Percentiles rank a stretch among this genome's conserved stretches.
Conservation (phyloP, 2,797 vertebrate genomes). For the Aeoliscus strigatus region DNA sequence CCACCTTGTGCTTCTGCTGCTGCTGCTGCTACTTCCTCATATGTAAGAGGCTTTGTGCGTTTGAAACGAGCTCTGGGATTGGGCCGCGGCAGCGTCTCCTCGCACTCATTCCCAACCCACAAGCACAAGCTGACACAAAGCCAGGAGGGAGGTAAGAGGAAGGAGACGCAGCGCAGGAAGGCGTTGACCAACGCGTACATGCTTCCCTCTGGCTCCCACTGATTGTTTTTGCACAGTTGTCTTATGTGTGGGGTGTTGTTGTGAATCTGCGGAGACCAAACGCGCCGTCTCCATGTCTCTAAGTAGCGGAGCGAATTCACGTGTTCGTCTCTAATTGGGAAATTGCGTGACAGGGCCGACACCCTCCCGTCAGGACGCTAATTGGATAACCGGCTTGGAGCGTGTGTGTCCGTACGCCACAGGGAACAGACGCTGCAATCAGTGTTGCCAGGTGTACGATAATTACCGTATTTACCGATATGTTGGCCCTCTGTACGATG, state of each 20-base stretch:
- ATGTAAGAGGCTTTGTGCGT: conserved; percentile 76
- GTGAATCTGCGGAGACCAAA: conserved; percentile 16
- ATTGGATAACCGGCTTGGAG: conserved; percentile 70
- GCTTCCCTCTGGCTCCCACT: conserved; percentile 9
- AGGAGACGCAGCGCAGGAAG: conserved; percentile 73
- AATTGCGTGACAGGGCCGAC: conserved; percentile 32
- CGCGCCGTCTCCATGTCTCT: conserved; percentile 13
- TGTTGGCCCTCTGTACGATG: too few relatives aligned
- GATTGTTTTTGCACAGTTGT: not conserved
- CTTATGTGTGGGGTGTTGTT: not conserved
- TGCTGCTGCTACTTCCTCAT: conserved; percentile 75
- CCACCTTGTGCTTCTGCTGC: conserved; percentile 52
- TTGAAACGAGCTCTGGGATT: conserved; percentile 77
- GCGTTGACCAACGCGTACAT: conserved; percentile 75
- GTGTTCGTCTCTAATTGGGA: conserved; percentile 60
- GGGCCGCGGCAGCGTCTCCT: conserved; percentile 66
- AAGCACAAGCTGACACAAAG: conserved; percentile 70
- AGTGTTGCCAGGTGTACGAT: too few relatives aligned
- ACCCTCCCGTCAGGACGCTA: conserved; percentile 43
- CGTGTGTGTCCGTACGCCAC: conserved; percentile 1
- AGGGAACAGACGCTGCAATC: not conserved
- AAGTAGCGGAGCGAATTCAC: conserved; percentile 57
- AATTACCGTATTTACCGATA: too few relatives aligned
- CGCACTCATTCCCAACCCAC: conserved; percentile 73
- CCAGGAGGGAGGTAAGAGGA: conserved; percentile 78